phyloP scores from a whole-genome alignment of 2,113 vertebrate genomes.

The Zingel zingel region DNA sequence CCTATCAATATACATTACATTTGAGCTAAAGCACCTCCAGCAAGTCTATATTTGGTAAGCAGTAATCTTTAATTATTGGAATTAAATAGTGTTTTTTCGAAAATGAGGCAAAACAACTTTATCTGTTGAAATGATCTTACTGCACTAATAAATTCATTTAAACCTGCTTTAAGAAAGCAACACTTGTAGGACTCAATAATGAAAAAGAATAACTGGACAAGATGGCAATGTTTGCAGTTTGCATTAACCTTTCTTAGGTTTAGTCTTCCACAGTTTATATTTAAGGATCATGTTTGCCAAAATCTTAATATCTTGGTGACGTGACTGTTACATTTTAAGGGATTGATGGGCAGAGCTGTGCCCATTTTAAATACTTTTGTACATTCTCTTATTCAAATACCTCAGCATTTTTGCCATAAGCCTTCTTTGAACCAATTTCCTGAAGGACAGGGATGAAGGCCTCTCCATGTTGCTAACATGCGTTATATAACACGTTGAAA shows the following conservation, averaged over 20 bases:
- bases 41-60: not conserved
- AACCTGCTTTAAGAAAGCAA: not conserved
- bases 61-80: not conserved
- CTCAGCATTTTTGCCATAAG: slow-evolving; percentile 34
- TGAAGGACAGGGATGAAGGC: slow-evolving; percentile 8
- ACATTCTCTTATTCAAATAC: slow-evolving; percentile 33
- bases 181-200: not conserved
- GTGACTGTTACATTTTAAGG: slow-evolving; percentile 6
- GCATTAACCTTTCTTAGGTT: not conserved
- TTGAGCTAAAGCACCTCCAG: not conserved
- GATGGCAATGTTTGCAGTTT: not conserved
- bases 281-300: not conserved
- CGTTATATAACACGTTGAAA: slow-evolving; percentile 16
- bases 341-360: slow-evolving; percentile 19
- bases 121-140: too few relatives aligned
- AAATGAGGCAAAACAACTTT: too few relatives aligned
- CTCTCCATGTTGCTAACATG: slow-evolving; percentile 10
- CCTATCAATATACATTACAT: not conserved
- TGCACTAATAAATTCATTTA: not conserved
- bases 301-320: not conserved
- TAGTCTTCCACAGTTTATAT: not conserved
- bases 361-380: slow-evolving; percentile 19
- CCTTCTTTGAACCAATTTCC: slow-evolving; percentile 30
- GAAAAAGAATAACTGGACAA: not conserved
- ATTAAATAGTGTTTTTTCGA: too few relatives aligned